Evolutionary conservation across 2,888 invertebrate species (phyloP).

Genomic region (Tubiluchus corallicola): DNA sequence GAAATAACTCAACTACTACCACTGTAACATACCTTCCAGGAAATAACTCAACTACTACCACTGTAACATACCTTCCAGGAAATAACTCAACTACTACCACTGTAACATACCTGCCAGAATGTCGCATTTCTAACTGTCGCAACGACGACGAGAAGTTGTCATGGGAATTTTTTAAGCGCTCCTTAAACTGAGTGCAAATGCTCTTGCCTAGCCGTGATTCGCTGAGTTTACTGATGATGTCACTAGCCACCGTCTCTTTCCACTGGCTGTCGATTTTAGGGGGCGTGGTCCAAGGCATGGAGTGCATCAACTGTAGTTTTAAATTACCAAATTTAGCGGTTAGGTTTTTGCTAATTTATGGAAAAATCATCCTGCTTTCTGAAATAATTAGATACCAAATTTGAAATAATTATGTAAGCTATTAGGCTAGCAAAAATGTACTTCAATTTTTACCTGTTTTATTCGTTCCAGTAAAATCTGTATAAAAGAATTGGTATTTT

Average conservation of each 20-base stretch:
- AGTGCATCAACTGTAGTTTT: conserved; percentile 39
- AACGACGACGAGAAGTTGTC: conserved; percentile 55
- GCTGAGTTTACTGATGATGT: conserved; percentile 48
- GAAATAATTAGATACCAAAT: no score
- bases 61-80: no score
- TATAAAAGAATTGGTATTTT: conserved; percentile 42
- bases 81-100: not conserved
- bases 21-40: no score
- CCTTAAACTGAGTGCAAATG: conserved; percentile 53
- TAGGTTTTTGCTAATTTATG: no score
- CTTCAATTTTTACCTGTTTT: conserved; percentile 33
- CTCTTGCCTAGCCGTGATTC: conserved; percentile 48
- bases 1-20: no score
- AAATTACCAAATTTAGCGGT: conserved; percentile 2
- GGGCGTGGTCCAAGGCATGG: conserved; percentile 41
- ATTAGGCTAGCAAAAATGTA: no score
- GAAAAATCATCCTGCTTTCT: no score
- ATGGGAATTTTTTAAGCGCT: conserved; percentile 53
- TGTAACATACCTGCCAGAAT: not conserved
- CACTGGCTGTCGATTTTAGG: conserved; percentile 36
- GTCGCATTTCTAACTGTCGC: conserved; percentile 36
- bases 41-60: no score
- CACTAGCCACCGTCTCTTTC: conserved; percentile 48
- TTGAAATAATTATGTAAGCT: no score
- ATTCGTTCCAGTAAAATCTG: conserved; percentile 45